Percentiles rank a stretch among this genome's conserved stretches.
These are phyloP conservation scores for Cetoscarus ocellatus DNA, from an alignment of 2,797 vertebrate species.

Conservation along the genomic window DNA sequence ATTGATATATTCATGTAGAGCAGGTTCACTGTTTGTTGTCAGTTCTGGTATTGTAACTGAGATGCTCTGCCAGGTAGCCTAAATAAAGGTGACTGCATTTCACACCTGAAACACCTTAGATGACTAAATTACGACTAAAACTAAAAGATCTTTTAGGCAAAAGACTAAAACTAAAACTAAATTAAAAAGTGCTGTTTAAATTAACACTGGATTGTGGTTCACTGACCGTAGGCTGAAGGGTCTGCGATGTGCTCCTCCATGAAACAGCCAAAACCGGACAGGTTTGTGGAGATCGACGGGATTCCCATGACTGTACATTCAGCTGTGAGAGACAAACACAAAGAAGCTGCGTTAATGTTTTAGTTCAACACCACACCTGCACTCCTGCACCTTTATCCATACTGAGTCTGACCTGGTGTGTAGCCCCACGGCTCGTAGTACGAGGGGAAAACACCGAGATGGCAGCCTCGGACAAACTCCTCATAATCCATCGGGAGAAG, in stretches of 20 bases:
- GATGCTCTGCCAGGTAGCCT: too few relatives aligned
- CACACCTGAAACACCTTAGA: too few relatives aligned
- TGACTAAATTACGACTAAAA: too few relatives aligned
- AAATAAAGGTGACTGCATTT: too few relatives aligned
- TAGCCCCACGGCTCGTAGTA: constrained; percentile 98
- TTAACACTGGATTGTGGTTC: too few relatives aligned
- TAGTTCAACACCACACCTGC: not conserved
- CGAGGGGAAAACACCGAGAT: constrained; percentile 95
- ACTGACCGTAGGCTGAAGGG: constrained; percentile 91
- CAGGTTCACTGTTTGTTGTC: too few relatives aligned
- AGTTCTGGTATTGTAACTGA: too few relatives aligned
- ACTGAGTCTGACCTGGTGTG: constrained; percentile 85
- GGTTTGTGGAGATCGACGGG: constrained; percentile 94
- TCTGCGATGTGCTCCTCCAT: constrained; percentile 98
- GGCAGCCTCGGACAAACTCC: constrained; percentile 95
- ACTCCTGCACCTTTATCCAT: not conserved
- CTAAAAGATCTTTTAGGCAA: too few relatives aligned
- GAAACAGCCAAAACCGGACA: constrained; percentile 96
- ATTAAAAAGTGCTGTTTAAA: too few relatives aligned
- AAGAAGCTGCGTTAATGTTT: not conserved
- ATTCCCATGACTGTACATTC: constrained; percentile 99
- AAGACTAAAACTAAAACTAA: too few relatives aligned
- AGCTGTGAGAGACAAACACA: constrained; percentile 76
- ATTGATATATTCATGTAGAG: too few relatives aligned
- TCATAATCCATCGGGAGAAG: constrained; percentile 96